Conservation (phyloP, 2,888 invertebrate genomes). For the Cephus nigrinus region DNA sequence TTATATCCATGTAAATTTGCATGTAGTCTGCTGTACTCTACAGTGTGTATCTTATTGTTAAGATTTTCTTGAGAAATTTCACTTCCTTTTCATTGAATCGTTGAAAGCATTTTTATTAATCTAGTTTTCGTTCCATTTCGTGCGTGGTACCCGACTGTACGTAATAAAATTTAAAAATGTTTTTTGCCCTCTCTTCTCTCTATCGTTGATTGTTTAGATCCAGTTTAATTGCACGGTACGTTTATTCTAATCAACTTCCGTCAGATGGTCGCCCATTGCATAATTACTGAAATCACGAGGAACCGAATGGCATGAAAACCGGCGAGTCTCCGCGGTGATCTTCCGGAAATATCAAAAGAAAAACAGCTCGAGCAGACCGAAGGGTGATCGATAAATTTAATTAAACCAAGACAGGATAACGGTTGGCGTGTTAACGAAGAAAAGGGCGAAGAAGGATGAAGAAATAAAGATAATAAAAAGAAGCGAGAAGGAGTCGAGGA, state of each 20-base stretch:
- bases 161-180: background rate
- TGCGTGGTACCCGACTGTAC: background rate
- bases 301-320: background rate
- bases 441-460: background rate
- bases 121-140: background rate
- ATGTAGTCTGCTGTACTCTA: background rate
- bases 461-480: background rate
- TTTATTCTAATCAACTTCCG: background rate
- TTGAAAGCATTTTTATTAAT: background rate
- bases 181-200: too few relatives aligned
- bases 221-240: background rate
- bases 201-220: background rate
- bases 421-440: slow-evolving; percentile 7
- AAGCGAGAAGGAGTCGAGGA: background rate
- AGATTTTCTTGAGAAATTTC: background rate
- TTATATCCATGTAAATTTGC: background rate
- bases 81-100: background rate
- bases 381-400: slow-evolving; percentile 12
- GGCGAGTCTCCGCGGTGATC: background rate
- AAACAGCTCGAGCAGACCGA: background rate
- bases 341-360: background rate
- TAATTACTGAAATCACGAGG: background rate
- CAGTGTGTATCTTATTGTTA: background rate
- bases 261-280: background rate
- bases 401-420: slow-evolving; percentile 2